A percentile compares a stretch with the other conserved stretches of the same genome.
phyloP scores from a whole-genome alignment of 2,797 vertebrate species.

The Manis crassicaudata region DNA sequence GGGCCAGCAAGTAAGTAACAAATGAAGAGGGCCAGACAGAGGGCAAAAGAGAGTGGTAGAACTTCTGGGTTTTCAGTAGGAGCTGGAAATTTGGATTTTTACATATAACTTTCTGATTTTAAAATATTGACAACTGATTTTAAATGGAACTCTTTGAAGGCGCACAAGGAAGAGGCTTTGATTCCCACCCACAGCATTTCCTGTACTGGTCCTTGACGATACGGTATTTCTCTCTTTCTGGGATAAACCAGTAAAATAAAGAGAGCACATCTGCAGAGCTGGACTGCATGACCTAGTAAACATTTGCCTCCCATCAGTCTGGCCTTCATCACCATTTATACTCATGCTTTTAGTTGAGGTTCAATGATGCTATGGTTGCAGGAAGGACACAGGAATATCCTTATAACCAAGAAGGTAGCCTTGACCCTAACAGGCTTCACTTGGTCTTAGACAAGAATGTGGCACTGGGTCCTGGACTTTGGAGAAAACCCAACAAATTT shows the following conservation, averaged over 20 bases:
- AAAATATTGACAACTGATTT: neutral
- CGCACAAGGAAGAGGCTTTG: neutral
- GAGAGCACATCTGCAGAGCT: neutral
- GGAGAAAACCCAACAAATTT: neutral
- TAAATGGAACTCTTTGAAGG: conserved; percentile 18
- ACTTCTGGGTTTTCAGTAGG: neutral
- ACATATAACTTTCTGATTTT: neutral
- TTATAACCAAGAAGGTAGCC: neutral
- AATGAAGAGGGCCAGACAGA: neutral
- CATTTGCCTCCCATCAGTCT: accelerated
- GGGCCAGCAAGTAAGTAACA: neutral
- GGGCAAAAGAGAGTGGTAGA: neutral
- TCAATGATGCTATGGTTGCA: neutral
- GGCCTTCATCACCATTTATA: neutral
- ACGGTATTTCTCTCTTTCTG: neutral
- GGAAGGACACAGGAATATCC: neutral
- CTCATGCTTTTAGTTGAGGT: neutral
- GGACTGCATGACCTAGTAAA: neutral
- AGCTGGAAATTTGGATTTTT: conserved; percentile 30
- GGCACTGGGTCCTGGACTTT: neutral
- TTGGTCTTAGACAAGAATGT: neutral
- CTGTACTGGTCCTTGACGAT: neutral
- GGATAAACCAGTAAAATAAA: neutral
- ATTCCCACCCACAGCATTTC: neutral
- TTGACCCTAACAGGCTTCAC: neutral